These are phyloP conservation scores for Melitaea athalia DNA, from an alignment of 2,888 invertebrate genomes.

Conservation along the genomic window DNA sequence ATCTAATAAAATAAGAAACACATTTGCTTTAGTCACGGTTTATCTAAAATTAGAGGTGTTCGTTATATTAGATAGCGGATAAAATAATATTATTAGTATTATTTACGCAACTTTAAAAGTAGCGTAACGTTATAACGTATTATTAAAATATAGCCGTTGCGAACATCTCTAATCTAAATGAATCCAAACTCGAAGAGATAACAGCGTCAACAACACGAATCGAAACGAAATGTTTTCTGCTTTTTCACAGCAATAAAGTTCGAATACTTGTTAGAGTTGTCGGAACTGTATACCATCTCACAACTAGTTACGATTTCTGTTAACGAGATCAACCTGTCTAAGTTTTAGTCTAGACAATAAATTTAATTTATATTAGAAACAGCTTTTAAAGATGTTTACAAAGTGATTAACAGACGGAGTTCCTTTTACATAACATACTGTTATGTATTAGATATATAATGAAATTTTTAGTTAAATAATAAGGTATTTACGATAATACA, in stretches of 20 bases:
- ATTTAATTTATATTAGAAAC: neutral
- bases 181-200: neutral
- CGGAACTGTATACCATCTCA: conserved; percentile 14
- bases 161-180: no score
- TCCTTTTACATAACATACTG: neutral
- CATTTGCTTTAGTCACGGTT: neutral
- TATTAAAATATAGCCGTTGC: no score
- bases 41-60: no score
- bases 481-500: no score
- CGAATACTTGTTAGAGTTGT: conserved; percentile 7
- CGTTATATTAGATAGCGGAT: no score
- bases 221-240: conserved; percentile 4
- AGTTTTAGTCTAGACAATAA: neutral
- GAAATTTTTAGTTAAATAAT: no score
- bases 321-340: conserved; percentile 9
- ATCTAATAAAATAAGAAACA: neutral
- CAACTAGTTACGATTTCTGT: conserved; percentile 8
- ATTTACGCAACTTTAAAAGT: no score
- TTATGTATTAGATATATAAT: no score
- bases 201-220: conserved; percentile 8
- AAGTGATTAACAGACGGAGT: neutral
- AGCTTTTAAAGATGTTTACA: neutral
- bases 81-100: no score
- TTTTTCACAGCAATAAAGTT: conserved; percentile 7
- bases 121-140: no score